These are phyloP conservation scores for Bothrops jararaca DNA, from an alignment of 2,113 vertebrate species.

Conservation along the genomic window DNA sequence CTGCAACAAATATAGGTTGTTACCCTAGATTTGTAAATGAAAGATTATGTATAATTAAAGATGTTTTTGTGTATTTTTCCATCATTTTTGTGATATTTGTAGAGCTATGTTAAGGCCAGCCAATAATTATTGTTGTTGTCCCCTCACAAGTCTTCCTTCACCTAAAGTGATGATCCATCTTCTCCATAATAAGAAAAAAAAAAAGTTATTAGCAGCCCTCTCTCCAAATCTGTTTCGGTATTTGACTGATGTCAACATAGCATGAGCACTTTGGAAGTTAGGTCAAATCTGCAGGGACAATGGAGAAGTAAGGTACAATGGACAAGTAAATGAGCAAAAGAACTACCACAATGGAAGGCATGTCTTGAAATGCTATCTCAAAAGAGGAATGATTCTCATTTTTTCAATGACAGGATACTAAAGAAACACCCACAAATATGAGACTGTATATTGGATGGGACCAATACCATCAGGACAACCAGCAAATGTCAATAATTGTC, in stretches of 20 bases:
- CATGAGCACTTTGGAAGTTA: background rate
- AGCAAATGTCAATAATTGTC: background rate
- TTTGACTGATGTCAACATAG: background rate
- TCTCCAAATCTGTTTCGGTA: background rate
- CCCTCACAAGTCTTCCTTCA: background rate
- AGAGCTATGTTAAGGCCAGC: background rate
- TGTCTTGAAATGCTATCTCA: background rate
- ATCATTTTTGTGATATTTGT: background rate
- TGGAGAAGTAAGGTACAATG: background rate
- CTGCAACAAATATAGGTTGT: background rate
- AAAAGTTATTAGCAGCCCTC: background rate
- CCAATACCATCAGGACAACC: background rate
- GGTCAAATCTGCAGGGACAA: background rate
- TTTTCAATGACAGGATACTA: background rate
- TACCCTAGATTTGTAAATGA: background rate
- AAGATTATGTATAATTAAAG: background rate
- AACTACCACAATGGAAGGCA: background rate
- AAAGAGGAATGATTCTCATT: background rate
- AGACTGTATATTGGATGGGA: background rate
- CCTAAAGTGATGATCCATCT: background rate
- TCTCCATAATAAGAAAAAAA: background rate
- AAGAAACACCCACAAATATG: background rate
- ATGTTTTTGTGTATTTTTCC: background rate
- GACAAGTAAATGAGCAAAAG: background rate
- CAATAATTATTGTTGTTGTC: background rate